Evolutionary conservation across 2,113 vertebrate genomes (phyloP).

Genomic region (Dendropsophus ebraccatus): DNA sequence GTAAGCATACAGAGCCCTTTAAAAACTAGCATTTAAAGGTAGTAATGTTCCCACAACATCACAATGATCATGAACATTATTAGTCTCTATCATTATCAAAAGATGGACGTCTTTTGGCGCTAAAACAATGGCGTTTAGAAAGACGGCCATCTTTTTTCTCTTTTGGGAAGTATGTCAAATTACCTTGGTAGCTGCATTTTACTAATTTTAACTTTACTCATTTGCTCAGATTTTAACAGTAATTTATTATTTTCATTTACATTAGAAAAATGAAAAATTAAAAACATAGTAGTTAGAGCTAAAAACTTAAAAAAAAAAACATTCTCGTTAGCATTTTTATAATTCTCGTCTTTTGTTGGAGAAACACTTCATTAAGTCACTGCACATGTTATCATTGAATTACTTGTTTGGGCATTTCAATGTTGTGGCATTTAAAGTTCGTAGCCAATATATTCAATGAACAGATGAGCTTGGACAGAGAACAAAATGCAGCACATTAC

Average conservation of each 20-base stretch:
- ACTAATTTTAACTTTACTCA: too few species aligned
- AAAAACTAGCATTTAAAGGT: too few species aligned
- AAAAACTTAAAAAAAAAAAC: background rate
- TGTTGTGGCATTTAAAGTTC: constrained; percentile 19
- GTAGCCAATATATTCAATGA: constrained; percentile 8
- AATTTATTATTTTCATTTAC: background rate
- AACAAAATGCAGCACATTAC: constrained; percentile 20
- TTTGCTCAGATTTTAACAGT: background rate
- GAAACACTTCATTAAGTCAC: constrained; percentile 2
- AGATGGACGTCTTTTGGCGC: too few species aligned
- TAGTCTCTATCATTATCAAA: too few species aligned
- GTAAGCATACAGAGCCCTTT: too few species aligned
- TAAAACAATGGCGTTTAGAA: too few species aligned
- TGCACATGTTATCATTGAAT: constrained; percentile 17
- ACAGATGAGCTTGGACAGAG: constrained; percentile 11
- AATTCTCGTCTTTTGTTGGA: background rate
- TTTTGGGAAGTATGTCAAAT: too few species aligned
- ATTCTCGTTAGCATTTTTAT: background rate
- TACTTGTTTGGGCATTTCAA: constrained; percentile 26
- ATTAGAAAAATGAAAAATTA: background rate
- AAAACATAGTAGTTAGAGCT: background rate
- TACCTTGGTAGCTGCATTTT: too few species aligned
- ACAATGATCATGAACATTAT: too few species aligned
- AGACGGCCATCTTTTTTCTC: too few species aligned
- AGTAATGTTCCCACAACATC: too few species aligned